Conservation (phyloP, 2,797 vertebrate species). For the Miichthys miiuy region DNA sequence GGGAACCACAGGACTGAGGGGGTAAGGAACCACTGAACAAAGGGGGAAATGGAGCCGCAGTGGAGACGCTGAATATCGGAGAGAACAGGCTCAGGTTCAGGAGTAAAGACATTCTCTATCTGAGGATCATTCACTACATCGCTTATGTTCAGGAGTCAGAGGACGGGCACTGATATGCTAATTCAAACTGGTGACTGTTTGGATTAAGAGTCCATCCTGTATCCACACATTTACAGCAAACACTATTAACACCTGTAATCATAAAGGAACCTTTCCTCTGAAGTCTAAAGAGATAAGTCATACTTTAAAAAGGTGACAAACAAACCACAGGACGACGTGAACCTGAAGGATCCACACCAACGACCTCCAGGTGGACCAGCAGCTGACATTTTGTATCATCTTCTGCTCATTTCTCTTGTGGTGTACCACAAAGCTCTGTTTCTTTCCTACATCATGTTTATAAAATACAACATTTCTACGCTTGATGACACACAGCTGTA, state of each 20-base stretch:
- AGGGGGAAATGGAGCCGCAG: neutral
- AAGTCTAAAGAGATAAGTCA: neutral
- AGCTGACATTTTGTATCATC: neutral
- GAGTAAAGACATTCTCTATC: neutral
- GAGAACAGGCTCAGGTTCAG: neutral
- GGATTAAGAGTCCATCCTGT: neutral
- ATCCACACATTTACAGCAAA: neutral
- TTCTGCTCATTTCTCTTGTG: neutral
- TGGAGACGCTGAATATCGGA: conserved; percentile 3
- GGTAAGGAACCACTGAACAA: neutral
- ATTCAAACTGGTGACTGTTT: too few relatives aligned
- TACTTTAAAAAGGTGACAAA: neutral
- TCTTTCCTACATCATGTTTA: neutral
- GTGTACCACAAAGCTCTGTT: too few relatives aligned
- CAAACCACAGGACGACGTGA: too few relatives aligned
- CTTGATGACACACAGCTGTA: neutral
- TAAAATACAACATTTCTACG: neutral
- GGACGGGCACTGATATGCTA: neutral
- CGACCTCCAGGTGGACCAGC: neutral
- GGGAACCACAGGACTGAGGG: conserved; percentile 4
- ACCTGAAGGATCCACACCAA: too few relatives aligned
- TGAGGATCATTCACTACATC: conserved; percentile 6
- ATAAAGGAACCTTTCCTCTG: neutral
- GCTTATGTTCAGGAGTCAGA: neutral
- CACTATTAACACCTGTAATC: neutral